phyloP scores from a whole-genome alignment of 2,797 vertebrate species.

The Lophotriccus pileatus region DNA sequence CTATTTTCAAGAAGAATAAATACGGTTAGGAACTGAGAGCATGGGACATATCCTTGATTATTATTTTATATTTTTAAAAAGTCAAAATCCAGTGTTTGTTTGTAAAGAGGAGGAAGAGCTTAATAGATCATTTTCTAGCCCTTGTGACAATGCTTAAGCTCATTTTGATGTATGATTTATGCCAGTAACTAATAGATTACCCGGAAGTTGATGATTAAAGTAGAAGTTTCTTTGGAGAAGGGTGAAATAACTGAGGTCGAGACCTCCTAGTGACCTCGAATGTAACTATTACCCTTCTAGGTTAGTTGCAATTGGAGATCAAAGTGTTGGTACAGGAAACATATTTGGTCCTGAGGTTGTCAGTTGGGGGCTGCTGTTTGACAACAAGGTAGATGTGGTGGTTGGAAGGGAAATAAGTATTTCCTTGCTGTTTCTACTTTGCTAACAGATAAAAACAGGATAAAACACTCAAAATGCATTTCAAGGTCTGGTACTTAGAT shows the following conservation, averaged over 20 bases:
- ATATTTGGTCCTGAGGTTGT: conserved; percentile 57
- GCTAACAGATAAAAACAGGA: background rate
- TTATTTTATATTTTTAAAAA: background rate
- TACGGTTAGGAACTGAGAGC: background rate
- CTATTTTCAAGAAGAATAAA: background rate
- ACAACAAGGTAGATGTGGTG: background rate
- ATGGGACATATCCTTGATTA: background rate
- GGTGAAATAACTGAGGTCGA: conserved; percentile 59
- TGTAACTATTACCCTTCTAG: conserved; percentile 66
- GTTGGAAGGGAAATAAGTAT: conserved; percentile 15
- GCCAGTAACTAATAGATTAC: conserved; percentile 47
- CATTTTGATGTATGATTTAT: conserved; percentile 37
- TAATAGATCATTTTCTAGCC: background rate
- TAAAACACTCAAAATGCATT: background rate
- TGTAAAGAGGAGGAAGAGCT: background rate
- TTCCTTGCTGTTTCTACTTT: background rate
- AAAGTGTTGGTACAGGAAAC: conserved; percentile 62
- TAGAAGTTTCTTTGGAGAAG: conserved; percentile 52
- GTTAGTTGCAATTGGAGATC: conserved; percentile 72
- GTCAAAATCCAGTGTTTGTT: background rate
- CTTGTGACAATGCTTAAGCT: background rate
- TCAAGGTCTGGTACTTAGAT: background rate
- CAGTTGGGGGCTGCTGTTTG: conserved; percentile 33
- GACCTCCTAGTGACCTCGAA: conserved; percentile 58
- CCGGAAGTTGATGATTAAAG: conserved; percentile 63